Evolutionary conservation across 2,113 vertebrate genomes (phyloP).

Genomic region (Caloenas nicobarica): DNA sequence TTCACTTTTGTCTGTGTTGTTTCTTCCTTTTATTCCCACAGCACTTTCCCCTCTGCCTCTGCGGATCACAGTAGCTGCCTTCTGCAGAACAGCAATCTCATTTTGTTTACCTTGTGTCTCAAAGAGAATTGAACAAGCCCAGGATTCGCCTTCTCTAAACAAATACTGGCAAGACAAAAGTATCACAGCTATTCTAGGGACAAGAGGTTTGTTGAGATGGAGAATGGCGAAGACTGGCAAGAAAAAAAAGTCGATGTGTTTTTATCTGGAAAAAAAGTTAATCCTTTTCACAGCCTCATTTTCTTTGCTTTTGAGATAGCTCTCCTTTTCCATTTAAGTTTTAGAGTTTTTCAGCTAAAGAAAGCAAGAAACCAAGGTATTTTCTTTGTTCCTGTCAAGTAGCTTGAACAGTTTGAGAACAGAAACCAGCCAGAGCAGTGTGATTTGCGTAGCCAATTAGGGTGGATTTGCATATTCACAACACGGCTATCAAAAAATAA

Average conservation of each 20-base stretch:
- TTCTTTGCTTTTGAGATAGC: slow-evolving; percentile 49
- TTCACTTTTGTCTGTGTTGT: not conserved
- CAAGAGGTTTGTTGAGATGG: slow-evolving; percentile 31
- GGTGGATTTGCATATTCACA: slow-evolving; percentile 63
- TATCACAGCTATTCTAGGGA: slow-evolving; percentile 36
- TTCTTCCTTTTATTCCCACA: not conserved
- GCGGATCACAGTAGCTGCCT: slow-evolving; percentile 24
- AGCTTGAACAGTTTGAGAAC: slow-evolving; percentile 40
- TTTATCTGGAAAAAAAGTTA: slow-evolving; percentile 51
- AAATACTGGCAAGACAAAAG: slow-evolving; percentile 53
- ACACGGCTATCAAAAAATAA: slow-evolving; percentile 28
- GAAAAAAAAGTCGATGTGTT: slow-evolving; percentile 19
- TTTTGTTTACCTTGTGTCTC: slow-evolving; percentile 62
- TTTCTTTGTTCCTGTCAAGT: slow-evolving; percentile 67
- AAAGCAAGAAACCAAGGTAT: slow-evolving; percentile 40
- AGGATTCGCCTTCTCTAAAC: slow-evolving; percentile 39
- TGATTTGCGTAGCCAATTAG: slow-evolving; percentile 62
- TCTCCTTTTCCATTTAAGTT: slow-evolving; percentile 47
- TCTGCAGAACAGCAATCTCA: slow-evolving; percentile 37
- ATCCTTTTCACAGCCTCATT: slow-evolving; percentile 49
- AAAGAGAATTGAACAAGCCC: slow-evolving; percentile 57
- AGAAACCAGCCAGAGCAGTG: slow-evolving; percentile 37
- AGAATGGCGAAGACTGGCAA: not conserved
- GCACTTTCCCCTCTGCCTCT: not conserved
- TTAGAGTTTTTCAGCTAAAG: slow-evolving; percentile 28